Percentiles rank a stretch among this genome's conserved stretches.
Conservation (phyloP, 2,888 invertebrate genomes). For the Melangyna quadrimaculata region DNA sequence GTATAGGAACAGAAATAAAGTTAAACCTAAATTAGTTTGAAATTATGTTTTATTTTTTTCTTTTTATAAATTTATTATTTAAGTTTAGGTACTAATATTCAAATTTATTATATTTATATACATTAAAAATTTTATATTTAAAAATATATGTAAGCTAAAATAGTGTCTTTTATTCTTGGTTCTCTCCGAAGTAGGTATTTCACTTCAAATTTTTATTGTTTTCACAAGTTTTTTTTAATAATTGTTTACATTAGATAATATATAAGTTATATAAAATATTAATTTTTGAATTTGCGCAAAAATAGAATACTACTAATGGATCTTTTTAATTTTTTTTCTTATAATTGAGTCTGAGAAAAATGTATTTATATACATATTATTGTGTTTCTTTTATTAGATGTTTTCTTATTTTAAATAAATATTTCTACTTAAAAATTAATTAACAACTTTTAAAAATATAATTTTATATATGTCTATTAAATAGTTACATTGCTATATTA, state of each 20-base stretch:
- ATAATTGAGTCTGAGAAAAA: conserved; percentile 13
- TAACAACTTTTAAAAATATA: conserved; percentile 64
- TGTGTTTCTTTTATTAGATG: background rate
- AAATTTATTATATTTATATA: conserved; percentile 9
- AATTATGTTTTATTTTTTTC: background rate
- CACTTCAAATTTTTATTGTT: conserved; percentile 55
- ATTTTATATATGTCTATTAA: background rate
- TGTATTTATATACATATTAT: background rate
- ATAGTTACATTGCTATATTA: background rate
- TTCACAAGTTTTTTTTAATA: conserved; percentile 39
- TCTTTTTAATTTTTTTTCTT: background rate
- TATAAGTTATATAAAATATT: background rate
- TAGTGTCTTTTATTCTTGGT: conserved; percentile 69
- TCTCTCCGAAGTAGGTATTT: conserved; percentile 69
- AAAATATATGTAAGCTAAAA: conserved; percentile 60
- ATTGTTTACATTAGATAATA: conserved; percentile 29
- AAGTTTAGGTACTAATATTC: conserved; percentile 6
- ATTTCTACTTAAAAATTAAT: conserved; percentile 67
- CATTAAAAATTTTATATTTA: conserved; percentile 35
- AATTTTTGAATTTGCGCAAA: conserved; percentile 31
- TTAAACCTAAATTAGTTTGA: background rate
- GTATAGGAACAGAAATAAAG: conserved; percentile 35
- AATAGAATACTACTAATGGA: conserved; percentile 48
- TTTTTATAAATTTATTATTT: background rate
- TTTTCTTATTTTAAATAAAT: conserved; percentile 45